phyloP scores from a whole-genome alignment of 1,140 invertebrate genomes.

The Drosophila cardini region DNA sequence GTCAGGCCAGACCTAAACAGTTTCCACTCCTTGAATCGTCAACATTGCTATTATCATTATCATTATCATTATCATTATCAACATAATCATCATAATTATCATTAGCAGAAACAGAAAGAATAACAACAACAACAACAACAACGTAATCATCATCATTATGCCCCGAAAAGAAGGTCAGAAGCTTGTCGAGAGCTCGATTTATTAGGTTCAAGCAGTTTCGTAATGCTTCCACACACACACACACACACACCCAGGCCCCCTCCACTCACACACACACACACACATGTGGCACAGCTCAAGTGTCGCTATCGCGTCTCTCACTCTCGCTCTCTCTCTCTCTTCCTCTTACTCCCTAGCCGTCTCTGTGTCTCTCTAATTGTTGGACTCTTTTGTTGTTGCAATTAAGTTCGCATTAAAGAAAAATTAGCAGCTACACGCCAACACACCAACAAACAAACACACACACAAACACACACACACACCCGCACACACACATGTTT shows the following conservation, averaged over 20 bases:
- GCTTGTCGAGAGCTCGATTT: slow-evolving; percentile 75
- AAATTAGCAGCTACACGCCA: slow-evolving; percentile 66
- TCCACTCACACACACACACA: slow-evolving; percentile 2
- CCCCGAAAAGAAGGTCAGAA: slow-evolving; percentile 73
- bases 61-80: slow-evolving; percentile 17
- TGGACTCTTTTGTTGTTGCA: slow-evolving; percentile 42
- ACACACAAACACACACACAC: no score
- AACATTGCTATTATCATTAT: slow-evolving; percentile 27
- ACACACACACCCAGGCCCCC: slow-evolving; percentile 9
- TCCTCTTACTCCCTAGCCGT: not conserved
- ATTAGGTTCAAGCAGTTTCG: slow-evolving; percentile 76
- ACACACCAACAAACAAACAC: no score
- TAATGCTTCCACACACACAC: slow-evolving; percentile 41
- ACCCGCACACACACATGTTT: not conserved
- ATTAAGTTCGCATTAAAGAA: slow-evolving; percentile 80
- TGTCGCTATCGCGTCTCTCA: slow-evolving; percentile 52
- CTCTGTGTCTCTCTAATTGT: slow-evolving; percentile 50
- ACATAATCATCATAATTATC: not conserved
- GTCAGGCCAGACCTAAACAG: slow-evolving; percentile 45
- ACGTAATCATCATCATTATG: slow-evolving; percentile 22
- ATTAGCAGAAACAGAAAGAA: slow-evolving; percentile 8
- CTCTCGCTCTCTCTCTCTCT: slow-evolving; percentile 1
- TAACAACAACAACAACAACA: slow-evolving; percentile 10
- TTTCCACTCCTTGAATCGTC: slow-evolving; percentile 13
- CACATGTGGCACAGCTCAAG: slow-evolving; percentile 46